Evolutionary conservation across 1,140 invertebrate genomes (phyloP).

Genomic region (Helicoverpa armigera): DNA sequence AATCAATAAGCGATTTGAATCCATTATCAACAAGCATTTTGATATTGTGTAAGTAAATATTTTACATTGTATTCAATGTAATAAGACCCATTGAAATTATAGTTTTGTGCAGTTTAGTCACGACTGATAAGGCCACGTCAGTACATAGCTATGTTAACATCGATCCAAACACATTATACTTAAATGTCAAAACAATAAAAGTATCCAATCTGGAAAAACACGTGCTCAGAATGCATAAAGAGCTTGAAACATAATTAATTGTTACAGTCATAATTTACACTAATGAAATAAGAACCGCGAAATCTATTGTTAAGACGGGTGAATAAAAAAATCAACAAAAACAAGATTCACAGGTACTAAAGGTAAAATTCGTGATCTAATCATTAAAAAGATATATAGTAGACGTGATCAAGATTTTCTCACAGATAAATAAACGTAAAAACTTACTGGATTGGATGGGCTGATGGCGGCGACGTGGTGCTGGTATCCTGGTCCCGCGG

Average conservation of each 20-base stretch:
- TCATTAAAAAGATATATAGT: constrained; percentile 11
- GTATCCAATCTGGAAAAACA: neutral
- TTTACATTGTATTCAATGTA: too few relatives aligned
- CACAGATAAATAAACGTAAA: constrained; percentile 16
- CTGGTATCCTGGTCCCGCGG: constrained; percentile 83
- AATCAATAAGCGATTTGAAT: too few relatives aligned
- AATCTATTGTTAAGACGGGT: neutral
- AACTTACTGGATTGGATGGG: constrained; percentile 87
- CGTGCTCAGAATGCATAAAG: neutral
- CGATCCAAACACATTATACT: neutral
- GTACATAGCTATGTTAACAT: constrained; percentile 21
- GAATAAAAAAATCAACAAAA: neutral
- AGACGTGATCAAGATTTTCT: neutral
- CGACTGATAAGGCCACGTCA: constrained; percentile 37
- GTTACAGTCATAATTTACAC: too few relatives aligned
- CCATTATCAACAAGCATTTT: neutral
- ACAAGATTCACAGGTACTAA: neutral
- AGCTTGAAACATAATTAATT: neutral
- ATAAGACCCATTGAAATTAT: neutral
- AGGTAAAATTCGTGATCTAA: constrained; percentile 33
- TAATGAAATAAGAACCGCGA: too few relatives aligned
- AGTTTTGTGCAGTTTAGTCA: constrained; percentile 50
- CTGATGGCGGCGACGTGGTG: constrained; percentile 87
- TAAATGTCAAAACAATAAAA: constrained; percentile 28
- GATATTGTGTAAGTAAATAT: neutral